Base-by-base conservation (phyloP, 2,113 vertebrate species). In the Gymnocephalus cernua region DNA sequence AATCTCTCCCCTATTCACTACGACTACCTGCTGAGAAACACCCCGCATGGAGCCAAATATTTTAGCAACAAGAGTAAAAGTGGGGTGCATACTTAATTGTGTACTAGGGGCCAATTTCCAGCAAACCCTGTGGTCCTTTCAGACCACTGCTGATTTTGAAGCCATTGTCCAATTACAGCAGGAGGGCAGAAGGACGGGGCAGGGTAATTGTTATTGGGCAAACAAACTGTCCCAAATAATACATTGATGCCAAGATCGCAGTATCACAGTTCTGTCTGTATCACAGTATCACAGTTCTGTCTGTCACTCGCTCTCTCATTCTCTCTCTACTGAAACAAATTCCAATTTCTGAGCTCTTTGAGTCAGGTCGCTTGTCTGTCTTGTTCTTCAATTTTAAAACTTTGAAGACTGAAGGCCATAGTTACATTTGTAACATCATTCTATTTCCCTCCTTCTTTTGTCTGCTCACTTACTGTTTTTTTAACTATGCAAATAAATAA, bases 151-250 rank as follows among this genome's bases (percentile, higher is more conserved):
- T 66, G 79, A 89, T 91, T 87, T 87, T 78, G 72, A 63, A 89
- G 58, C 85, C 65, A 87, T 73, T 91, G 89, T 93, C 70, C 69
- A 80, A 81, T 86, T 92, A 86, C 87, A 85, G 90, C 80, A 79
- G 79, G 82, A 77, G 80, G 70, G 75, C 63, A 85, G 51, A 48
- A 67, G 63, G 75, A 76, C 58, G 78, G 63, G 56, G 21, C 18
- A 35, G 74, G 27, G 80, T 63, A 41, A 83, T 51, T 76, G 57
- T 74, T 74, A 88, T 82, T 80, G 79, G 77, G 38, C 54, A 53
- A 86, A 91, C 82, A 88, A 88, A 80, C 64, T 84, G 83, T 89
- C 72, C 80, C 62, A 41, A 77, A 44, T 69, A 79, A 72, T 6
- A 0, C 27, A 3, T 74, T 80, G 63, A 88, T 21, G 29, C 74